Evolutionary conservation across 2,888 invertebrate species (phyloP).

Genomic region (Apotomis betuletana): DNA sequence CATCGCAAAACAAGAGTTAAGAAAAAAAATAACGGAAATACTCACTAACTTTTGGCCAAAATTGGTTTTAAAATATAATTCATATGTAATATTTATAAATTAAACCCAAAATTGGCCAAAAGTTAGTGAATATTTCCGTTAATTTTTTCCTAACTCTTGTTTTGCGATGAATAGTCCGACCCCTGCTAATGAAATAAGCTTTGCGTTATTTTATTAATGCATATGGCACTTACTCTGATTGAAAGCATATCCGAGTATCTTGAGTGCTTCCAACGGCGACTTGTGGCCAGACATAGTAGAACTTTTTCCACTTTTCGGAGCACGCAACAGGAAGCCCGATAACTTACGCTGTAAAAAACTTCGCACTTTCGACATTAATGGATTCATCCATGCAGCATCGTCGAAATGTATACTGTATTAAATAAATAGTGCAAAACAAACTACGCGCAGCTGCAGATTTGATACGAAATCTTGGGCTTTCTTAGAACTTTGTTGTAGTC

Average conservation of each 20-base stretch:
- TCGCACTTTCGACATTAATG: constrained; percentile 35
- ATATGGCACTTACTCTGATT: constrained; percentile 71
- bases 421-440: neutral
- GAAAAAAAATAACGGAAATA: too few species aligned
- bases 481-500: neutral
- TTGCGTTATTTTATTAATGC: too few species aligned
- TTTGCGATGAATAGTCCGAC: too few species aligned
- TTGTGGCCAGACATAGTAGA: constrained; percentile 93
- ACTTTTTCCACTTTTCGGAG: constrained; percentile 88
- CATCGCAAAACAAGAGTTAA: too few species aligned
- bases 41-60: too few species aligned
- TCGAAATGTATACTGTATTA: constrained; percentile 1
- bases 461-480: neutral
- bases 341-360: constrained; percentile 44
- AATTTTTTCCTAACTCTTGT: too few species aligned
- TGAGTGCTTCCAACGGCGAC: constrained; percentile 81
- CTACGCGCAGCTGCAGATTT: neutral
- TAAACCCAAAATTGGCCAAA: too few species aligned
- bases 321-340: constrained; percentile 94
- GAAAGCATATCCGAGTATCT: constrained; percentile 83
- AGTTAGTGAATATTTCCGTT: too few species aligned
- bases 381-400: constrained; percentile 2
- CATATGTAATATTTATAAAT: too few species aligned
- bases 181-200: neutral
- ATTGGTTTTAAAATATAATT: too few species aligned